Evolutionary conservation across 2,888 invertebrate species (phyloP).

Genomic region (Epirrita christyi): DNA sequence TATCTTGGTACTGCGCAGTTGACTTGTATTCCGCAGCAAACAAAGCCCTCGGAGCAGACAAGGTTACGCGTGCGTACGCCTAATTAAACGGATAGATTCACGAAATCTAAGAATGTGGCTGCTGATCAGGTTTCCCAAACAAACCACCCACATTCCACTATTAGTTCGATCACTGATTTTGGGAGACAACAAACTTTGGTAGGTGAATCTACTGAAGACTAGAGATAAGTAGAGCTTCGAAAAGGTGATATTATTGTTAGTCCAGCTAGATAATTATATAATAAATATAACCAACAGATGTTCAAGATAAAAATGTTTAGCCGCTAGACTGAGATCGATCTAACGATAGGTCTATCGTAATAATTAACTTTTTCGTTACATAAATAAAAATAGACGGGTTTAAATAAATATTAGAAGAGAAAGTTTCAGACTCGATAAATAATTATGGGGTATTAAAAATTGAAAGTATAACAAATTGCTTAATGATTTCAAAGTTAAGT

Average conservation of each 20-base stretch:
- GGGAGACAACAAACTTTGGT: not conserved
- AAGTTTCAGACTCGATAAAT: slow-evolving; percentile 62
- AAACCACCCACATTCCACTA: slow-evolving; percentile 15
- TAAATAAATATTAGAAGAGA: slow-evolving; percentile 60
- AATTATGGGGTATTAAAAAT: slow-evolving; percentile 64
- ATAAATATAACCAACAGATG: too few relatives aligned
- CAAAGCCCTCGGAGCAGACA: slow-evolving; percentile 46
- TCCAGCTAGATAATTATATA: too few relatives aligned
- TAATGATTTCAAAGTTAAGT: slow-evolving; percentile 54
- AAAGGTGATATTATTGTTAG: too few relatives aligned
- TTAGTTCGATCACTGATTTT: slow-evolving; percentile 2
- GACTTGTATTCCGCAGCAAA: slow-evolving; percentile 46
- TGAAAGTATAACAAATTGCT: slow-evolving; percentile 69
- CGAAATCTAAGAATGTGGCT: slow-evolving; percentile 38
- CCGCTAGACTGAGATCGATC: slow-evolving; percentile 31
- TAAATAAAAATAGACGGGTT: slow-evolving; percentile 43
- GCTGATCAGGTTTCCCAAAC: slow-evolving; percentile 37
- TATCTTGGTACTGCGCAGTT: slow-evolving; percentile 61
- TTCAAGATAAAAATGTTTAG: too few relatives aligned
- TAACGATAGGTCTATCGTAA: slow-evolving; percentile 42
- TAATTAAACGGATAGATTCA: slow-evolving; percentile 45
- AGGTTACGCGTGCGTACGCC: slow-evolving; percentile 51
- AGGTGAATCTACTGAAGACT: too few relatives aligned
- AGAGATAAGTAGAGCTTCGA: too few relatives aligned
- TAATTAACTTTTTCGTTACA: slow-evolving; percentile 43